Conservation (phyloP, 1,140 invertebrate genomes). For the Drosophila varians region DNA sequence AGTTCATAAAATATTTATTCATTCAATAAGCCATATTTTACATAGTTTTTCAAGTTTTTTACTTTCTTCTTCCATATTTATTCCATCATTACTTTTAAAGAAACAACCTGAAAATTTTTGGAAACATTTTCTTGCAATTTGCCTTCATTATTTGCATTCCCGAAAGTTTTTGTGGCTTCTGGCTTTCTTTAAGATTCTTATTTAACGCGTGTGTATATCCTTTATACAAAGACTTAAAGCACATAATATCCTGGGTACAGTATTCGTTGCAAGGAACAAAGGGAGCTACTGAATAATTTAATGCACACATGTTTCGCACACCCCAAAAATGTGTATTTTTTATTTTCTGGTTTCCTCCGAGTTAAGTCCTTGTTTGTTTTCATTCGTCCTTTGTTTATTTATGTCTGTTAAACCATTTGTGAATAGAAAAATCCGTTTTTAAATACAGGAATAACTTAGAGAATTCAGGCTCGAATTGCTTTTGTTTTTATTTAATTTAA, state of each 20-base stretch:
- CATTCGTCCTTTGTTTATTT: conserved; percentile 26
- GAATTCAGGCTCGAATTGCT: conserved; percentile 1
- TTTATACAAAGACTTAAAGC: background rate
- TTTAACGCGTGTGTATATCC: conserved; percentile 1
- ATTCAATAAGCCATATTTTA: conserved; percentile 46
- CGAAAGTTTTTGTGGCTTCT: conserved; percentile 26
- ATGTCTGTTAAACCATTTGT: conserved; percentile 11
- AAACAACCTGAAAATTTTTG: background rate
- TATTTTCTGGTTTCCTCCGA: conserved; percentile 4
- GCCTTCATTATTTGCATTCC: conserved; percentile 38
- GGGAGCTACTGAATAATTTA: conserved; percentile 29
- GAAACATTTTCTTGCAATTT: conserved; percentile 11
- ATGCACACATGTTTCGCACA: conserved; percentile 10
- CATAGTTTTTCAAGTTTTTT: conserved; percentile 1
- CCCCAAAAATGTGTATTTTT: conserved; percentile 2
- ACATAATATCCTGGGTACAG: background rate
- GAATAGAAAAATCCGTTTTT: conserved; percentile 26
- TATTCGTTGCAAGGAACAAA: background rate
- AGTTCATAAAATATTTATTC: conserved; percentile 45
- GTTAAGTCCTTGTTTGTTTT: conserved; percentile 6
- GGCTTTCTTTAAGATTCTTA: conserved; percentile 23
- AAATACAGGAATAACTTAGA: background rate
- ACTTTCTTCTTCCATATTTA: background rate
- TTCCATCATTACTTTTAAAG: background rate
- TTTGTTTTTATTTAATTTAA: conserved; percentile 9